Evolutionary conservation across 2,797 vertebrate genomes (phyloP), one percentile per base, ranked within the genome.

Genomic region (Fratercula arctica): DNA sequence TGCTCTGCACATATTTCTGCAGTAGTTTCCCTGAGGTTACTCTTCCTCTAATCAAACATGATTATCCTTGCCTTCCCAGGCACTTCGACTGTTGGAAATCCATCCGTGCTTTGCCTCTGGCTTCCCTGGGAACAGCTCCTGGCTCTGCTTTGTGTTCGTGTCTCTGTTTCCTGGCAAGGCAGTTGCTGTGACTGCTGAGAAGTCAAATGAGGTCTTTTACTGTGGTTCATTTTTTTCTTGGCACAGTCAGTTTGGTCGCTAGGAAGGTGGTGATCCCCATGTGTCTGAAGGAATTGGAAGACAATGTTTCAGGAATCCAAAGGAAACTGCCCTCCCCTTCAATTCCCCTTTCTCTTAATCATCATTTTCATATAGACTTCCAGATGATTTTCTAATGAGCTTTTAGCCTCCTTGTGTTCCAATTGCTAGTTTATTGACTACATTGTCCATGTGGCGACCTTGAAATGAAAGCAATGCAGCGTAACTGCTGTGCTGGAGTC

Each of bases 381-480:
- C 92, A 88, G 92, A 89, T 83, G 85, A 46, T 95, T 95, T 93
- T 93, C 43, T 57, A 64, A 77, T 77, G 87, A 76, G 89, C 61
- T 91, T 90, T 94, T 64, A 56, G 54, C 50, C 57, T 91, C 70
- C 90, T 35, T 89, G 56, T 85, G 57, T 89, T 93, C 72, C 68
- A 75, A 3, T 13, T 85, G 53, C 66, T 68, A 3, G 35, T 87
- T 95, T 66, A 82, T 63, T 85, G 66, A 61, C 87, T 9, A 0
- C 0, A 1, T 39, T 84, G 60, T 61, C 68, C 41, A 4, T 70
- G 16, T 57, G 64, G 64, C 39, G 60, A 91, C 82, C 53, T 92
- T 24, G 2, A 61, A 78, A 59, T 46, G 24, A 50, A 68, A 63
- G 89, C 72, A n/a, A 7, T 37, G 43, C 84, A 45, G 39, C 5